Evolutionary conservation across 2,888 invertebrate species (phyloP).

Genomic region (Apodemia mormo): DNA sequence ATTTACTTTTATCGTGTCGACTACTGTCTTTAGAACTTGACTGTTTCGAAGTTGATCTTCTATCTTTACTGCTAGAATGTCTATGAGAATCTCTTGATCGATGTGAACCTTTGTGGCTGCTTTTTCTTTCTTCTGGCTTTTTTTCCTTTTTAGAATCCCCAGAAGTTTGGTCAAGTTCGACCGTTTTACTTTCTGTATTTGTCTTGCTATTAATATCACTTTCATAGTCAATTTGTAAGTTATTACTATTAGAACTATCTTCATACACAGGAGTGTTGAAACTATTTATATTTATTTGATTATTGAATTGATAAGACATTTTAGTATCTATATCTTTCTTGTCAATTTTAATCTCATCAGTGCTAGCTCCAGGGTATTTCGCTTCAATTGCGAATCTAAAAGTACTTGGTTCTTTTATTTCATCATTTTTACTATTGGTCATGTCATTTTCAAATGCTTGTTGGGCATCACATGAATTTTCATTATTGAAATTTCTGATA

Average conservation of each 20-base stretch:
- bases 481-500: constrained; percentile 72
- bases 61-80: constrained; percentile 69
- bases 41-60: constrained; percentile 63
- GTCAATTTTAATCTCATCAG: constrained; percentile 49
- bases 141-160: constrained; percentile 61
- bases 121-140: constrained; percentile 60
- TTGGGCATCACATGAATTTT: constrained; percentile 75
- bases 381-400: constrained; percentile 69
- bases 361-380: constrained; percentile 56
- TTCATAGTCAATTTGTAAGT: constrained; percentile 72
- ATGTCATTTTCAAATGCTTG: constrained; percentile 70
- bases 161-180: constrained; percentile 57
- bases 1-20: constrained; percentile 59
- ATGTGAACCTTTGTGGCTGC: constrained; percentile 64
- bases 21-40: constrained; percentile 64
- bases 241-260: constrained; percentile 73
- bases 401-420: constrained; percentile 60
- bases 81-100: constrained; percentile 67
- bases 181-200: constrained; percentile 58
- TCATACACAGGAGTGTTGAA: constrained; percentile 68
- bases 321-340: constrained; percentile 57
- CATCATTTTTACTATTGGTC: constrained; percentile 51
- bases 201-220: constrained; percentile 74
- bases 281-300: constrained; percentile 66
- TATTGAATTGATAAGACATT: constrained; percentile 63